phyloP scores from a whole-genome alignment of 2,113 vertebrate genomes.

The Cromileptes altivelis region DNA sequence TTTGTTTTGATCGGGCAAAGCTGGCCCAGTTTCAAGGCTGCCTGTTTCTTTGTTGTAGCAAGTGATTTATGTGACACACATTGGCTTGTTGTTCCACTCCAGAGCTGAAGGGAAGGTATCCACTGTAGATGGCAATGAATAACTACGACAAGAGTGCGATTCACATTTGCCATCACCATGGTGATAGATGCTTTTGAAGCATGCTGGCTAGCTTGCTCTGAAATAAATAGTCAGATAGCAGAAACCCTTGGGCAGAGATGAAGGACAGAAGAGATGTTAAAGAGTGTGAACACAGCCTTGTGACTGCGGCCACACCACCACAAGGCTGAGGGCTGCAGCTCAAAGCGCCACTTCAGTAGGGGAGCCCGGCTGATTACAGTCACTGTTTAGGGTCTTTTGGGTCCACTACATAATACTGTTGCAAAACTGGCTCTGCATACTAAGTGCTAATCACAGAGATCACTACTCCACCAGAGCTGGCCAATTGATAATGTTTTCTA shows the following conservation, averaged over 20 bases:
- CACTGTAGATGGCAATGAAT: constrained; percentile 42
- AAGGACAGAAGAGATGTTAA: constrained; percentile 53
- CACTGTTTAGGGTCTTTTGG: constrained; percentile 3
- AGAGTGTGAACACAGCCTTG: constrained; percentile 31
- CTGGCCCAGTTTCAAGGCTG: constrained; percentile 49
- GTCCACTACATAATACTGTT: constrained; percentile 23
- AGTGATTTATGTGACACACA: constrained; percentile 46
- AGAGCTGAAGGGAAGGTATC: constrained; percentile 27
- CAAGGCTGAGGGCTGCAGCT: constrained; percentile 3
- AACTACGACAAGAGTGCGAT: constrained; percentile 14
- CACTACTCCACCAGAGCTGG: background rate
- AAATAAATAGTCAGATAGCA: constrained; percentile 39
- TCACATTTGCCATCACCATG: constrained; percentile 49
- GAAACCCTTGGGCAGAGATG: constrained; percentile 44
- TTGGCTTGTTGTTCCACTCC: constrained; percentile 20
- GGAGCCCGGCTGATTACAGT: background rate
- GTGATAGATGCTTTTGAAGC: constrained; percentile 57
- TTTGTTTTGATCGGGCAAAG: constrained; percentile 42
- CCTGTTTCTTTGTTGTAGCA: constrained; percentile 27
- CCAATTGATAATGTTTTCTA: constrained; percentile 21
- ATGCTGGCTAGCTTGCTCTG: constrained; percentile 13
- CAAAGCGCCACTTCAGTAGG: background rate
- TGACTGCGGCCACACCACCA: background rate
- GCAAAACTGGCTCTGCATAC: constrained; percentile 26
- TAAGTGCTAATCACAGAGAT: constrained; percentile 27